Percentiles rank a stretch among this genome's conserved stretches.
Conservation (phyloP, 64 coral and sea anemone species). For the Exaiptasia diaphana region DNA sequence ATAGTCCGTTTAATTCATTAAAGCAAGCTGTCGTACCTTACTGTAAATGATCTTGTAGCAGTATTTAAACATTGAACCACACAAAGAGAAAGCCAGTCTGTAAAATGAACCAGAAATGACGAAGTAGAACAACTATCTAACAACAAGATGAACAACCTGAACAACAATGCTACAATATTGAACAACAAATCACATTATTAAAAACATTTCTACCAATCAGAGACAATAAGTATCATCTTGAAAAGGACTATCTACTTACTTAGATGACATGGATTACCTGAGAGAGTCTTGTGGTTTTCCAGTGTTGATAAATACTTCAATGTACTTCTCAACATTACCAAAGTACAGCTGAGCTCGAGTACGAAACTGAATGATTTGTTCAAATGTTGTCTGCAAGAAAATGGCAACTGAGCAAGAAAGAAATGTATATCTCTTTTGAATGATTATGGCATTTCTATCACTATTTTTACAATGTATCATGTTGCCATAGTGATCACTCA, state of each 20-base stretch:
- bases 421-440: neutral
- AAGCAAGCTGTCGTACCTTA: conserved; percentile 69
- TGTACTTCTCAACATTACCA: conserved; percentile 87
- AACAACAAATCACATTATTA: neutral
- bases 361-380: conserved; percentile 77
- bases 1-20: no score
- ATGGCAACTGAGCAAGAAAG: neutral
- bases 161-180: neutral
- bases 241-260: neutral
- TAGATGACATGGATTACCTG: conserved; percentile 37
- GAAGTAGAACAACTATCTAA: neutral
- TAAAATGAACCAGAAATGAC: neutral
- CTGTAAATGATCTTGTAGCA: conserved; percentile 96
- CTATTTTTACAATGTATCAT: neutral
- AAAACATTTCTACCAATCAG: neutral
- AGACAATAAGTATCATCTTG: neutral
- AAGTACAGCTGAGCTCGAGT: conserved; percentile 67
- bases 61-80: conserved; percentile 63
- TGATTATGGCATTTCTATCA: neutral
- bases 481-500: neutral
- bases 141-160: neutral
- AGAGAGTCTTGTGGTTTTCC: conserved; percentile 61
- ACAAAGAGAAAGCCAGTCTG: conserved; percentile 78
- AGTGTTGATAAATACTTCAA: conserved; percentile 59
- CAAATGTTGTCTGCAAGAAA: conserved; percentile 59